Evolutionary conservation across 1,140 invertebrate genomes (phyloP), one percentile per base, ranked within the genome.

Genomic region (Penaeus vannamei): DNA sequence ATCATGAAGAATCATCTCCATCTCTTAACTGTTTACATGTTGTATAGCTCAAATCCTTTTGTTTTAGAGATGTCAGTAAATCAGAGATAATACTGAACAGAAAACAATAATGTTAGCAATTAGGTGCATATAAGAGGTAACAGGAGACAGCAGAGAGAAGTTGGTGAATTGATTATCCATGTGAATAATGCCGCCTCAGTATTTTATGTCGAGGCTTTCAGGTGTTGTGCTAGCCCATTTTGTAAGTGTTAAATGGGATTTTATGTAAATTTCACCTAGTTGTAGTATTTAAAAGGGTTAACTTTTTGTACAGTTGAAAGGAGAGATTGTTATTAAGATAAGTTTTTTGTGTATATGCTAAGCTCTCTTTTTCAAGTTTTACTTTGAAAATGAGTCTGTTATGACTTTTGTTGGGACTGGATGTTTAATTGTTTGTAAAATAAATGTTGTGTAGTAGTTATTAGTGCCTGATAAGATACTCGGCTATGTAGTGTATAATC

Each of bases 241-340:
- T 72, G 22, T 26, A 23, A 20, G 72, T 72, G 66, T 32, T 77
- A 32, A 53, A 53, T 53, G 26, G 83, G 83, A 46, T 46, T 66
- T 72, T 26, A n/a, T 77, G 53, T 79, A 86, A 61, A 86, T 79
- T 77, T 79, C 59, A 46, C 26, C 26, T 59, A 29, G 61, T 17
- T 59, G 59, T 77, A 36, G 59, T 80, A 86, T 64, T 86, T 81
- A 86, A 66, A 64, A 32, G 19, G 22, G 29, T 62, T 36, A 66
- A 46, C 36, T 60, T 83, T 83, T 10, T 86, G 61, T 81, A 86
- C 32, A 86, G 60, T 64, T 26, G 32, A 62, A 42, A 69, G 62
- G 42, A 46, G 85, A 77, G 59, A 81, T 86, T 85, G 29, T 59
- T 32, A 23, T 53, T 85, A 84, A 85, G 46, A 32, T 85, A 76